Conservation (phyloP, 2,113 vertebrate species). For the Plotosus lineatus region DNA sequence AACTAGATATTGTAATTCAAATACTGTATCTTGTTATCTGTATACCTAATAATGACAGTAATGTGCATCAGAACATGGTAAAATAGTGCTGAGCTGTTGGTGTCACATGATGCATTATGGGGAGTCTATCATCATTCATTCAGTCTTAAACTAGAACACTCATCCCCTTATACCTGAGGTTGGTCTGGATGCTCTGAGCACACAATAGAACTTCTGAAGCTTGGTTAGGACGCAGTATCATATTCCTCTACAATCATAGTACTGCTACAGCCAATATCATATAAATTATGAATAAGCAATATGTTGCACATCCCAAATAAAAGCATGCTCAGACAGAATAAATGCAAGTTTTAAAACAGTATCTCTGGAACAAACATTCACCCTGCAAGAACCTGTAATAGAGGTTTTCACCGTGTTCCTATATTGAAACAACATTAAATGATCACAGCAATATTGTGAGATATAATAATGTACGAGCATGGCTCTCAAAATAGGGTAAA, state of each 20-base stretch:
- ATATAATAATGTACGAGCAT: background rate
- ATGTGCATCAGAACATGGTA: background rate
- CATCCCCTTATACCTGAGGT: background rate
- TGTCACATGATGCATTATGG: background rate
- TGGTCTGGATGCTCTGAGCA: background rate
- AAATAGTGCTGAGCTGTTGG: background rate
- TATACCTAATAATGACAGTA: background rate
- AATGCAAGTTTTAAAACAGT: constrained; percentile 63
- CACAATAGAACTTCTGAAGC: background rate
- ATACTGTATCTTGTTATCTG: background rate
- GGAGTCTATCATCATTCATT: background rate
- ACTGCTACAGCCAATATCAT: background rate
- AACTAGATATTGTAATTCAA: background rate
- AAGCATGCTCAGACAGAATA: constrained; percentile 50
- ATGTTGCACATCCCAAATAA: constrained; percentile 11
- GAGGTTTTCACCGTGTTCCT: background rate
- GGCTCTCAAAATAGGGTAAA: background rate
- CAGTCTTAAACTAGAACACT: background rate
- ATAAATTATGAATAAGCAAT: constrained; percentile 9
- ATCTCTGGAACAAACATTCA: constrained; percentile 43
- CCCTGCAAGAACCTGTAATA: background rate
- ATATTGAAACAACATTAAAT: background rate
- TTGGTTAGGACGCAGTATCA: background rate
- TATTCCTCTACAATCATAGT: background rate
- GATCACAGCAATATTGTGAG: background rate